Conservation (phyloP, 2,797 vertebrate species). For the Fratercula arctica region DNA sequence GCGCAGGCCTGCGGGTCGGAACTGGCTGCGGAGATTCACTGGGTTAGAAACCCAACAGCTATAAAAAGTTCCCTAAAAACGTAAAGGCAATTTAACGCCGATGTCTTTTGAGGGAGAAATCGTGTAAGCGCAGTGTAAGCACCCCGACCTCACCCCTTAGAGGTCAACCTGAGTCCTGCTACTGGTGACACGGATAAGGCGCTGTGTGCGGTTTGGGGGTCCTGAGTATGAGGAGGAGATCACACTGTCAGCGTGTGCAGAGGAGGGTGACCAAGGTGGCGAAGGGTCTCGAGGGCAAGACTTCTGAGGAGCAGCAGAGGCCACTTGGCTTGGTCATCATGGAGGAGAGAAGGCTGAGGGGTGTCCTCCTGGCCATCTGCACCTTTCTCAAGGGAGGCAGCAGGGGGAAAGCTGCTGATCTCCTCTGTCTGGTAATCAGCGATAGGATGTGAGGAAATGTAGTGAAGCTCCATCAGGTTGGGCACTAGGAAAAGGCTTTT, state of each 20-base stretch:
- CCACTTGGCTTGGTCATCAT: background rate
- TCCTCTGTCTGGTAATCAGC: background rate
- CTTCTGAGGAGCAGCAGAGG: background rate
- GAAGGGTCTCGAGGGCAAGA: background rate
- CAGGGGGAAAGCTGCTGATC: background rate
- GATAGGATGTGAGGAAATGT: background rate
- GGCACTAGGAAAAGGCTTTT: background rate
- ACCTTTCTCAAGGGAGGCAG: background rate
- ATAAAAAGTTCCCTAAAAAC: fast-evolving
- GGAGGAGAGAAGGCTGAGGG: background rate
- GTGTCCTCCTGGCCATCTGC: background rate
- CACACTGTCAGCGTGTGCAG: background rate
- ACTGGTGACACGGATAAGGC: no score
- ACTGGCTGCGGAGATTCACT: fast-evolving
- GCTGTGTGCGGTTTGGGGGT: background rate
- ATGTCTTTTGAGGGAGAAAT: background rate
- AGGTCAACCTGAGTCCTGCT: background rate
- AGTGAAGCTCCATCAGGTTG: background rate
- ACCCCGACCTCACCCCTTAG: fast-evolving
- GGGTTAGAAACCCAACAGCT: fast-evolving
- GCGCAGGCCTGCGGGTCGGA: fast-evolving
- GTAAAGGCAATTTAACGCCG: background rate
- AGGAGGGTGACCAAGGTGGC: background rate
- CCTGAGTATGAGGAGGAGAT: background rate
- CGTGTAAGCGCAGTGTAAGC: fast-evolving